Base-by-base conservation (phyloP, 2,113 vertebrate species). In the Sakesphorus luctuosus region DNA sequence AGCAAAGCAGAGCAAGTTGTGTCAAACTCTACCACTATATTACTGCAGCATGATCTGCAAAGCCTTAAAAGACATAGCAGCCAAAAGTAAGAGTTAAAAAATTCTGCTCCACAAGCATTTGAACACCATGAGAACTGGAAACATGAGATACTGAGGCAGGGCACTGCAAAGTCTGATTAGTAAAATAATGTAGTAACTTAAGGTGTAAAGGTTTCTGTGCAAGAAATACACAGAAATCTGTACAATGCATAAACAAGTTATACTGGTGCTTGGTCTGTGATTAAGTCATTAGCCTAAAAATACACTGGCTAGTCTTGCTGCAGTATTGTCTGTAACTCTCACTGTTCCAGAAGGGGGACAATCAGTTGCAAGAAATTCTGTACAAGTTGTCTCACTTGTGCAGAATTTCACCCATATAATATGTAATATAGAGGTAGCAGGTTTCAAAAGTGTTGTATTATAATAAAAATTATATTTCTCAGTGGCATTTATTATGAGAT, bases 201-300 rank as follows among this genome's bases (percentile, higher is more conserved):
- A 77, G 13, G 20, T 92, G 65, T 52, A 84, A 94, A 89, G 31
- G 33, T 80, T 94, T 91, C 73, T 72, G 38, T 68, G 53, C 73
- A 80, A 92, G 66, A 93, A 96, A 82, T 49, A 93, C 81, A 81
- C 26, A 96, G 73, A 90, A 89, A 96, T 91, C 77, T 62, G 58
- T 90, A 82, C 63, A 89, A 84, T 50, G 92, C 89, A 68, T 91
- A 96, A 90, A 93, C 73, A 83, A 87, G 87, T 40, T 96, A 76
- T 90, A 75, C 80, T 86, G 77, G 73, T 89, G 86, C 75, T 94
- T 93, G 87, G 91, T 94, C 52, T 88, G 52, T 47, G 52, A 65
- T 90, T 93, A 93, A 95, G 88, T 96, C 96, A 97, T 84, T 87
- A 62, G 33, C 63, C 94, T 97, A 97, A 97, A 97, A 98, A 98